Base-by-base conservation (phyloP, 2,113 vertebrate genomes). In the Hylia prasina region DNA sequence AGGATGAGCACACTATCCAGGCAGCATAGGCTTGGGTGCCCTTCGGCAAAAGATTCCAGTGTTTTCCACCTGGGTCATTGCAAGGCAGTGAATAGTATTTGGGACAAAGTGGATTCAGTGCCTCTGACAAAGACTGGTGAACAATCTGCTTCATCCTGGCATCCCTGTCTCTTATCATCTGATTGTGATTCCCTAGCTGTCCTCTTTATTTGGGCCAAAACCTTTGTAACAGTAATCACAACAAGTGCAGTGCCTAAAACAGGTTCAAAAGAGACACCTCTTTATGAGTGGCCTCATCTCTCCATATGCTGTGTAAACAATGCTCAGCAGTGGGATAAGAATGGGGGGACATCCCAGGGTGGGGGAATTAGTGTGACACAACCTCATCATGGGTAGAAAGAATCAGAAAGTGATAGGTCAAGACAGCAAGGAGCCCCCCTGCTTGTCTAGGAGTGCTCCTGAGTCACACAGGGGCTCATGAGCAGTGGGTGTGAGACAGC, bases 51-150 rank as follows among this genome's bases (percentile, higher is more conserved):
- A 83, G 30, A 92, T 90, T 90, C 64, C 71, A 54, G 3, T 47
- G 39, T 77, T 94, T 90, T 51, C 92, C 63, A 77, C 68, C 95
- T 94, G 87, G 70, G 13, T 33, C 77, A n/a, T 35, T 91, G 48
- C 13, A 89, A 91, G 65, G 58, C 73, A 89, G 61, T 44, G 48
- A 87, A 57, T 20, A 50, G 39, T 82, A 88, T 91, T 9, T 87
- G 75, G 82, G 70, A 72, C 82, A 95, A 91, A 95, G 93, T 80
- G 70, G 15, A 87, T 61, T 85, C 45, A 54, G 54, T 70, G 30
- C 31, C 31, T 94, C 72, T 89, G 56, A 87, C 17, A 73, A 71
- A 56, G 13, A 30, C 11, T 30, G 58, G 22, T 47, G 45, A 47
- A 47, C 45, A 47, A 47, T 47, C 13, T 75, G 25, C 48, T 85